These are phyloP conservation scores for Eremophila alpestris DNA, from an alignment of 2,797 vertebrate species.

Conservation along the genomic window DNA sequence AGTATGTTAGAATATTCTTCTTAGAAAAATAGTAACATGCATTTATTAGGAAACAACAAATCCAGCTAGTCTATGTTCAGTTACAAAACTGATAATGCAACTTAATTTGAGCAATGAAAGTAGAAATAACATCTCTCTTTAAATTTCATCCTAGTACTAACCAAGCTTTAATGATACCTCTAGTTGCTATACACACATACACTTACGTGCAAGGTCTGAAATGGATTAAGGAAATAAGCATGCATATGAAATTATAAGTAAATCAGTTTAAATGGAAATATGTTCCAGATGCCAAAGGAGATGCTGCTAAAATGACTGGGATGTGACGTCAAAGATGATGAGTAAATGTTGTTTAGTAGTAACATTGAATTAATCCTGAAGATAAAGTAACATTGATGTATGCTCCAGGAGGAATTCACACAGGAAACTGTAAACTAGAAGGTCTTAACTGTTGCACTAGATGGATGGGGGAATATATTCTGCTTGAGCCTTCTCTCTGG, in stretches of 20 bases:
- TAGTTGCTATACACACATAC: not conserved
- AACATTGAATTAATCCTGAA: slow-evolving; percentile 35
- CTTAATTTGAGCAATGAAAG: not conserved
- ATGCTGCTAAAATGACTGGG: slow-evolving; percentile 26
- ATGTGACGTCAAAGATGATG: slow-evolving; percentile 49
- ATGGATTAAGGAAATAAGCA: slow-evolving; percentile 34
- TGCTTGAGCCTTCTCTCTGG: not conserved
- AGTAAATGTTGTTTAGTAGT: slow-evolving; percentile 37
- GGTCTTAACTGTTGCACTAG: not conserved
- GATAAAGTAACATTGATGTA: not conserved
- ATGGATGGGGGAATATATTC: not conserved
- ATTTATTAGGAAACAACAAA: not conserved
- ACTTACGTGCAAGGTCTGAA: not conserved
- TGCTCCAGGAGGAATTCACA: not conserved
- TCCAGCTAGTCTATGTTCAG: not conserved
- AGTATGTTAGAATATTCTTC: not conserved
- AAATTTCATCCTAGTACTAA: not conserved
- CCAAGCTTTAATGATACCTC: not conserved
- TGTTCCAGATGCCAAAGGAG: slow-evolving; percentile 54
- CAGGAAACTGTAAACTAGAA: not conserved
- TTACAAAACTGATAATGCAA: not conserved
- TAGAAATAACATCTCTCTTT: not conserved
- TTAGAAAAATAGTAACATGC: not conserved
- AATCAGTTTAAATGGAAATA: slow-evolving; percentile 53
- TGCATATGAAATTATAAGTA: slow-evolving; percentile 44